Evolutionary conservation across 1,140 invertebrate genomes (phyloP).

Genomic region (Trichoplusia ni): DNA sequence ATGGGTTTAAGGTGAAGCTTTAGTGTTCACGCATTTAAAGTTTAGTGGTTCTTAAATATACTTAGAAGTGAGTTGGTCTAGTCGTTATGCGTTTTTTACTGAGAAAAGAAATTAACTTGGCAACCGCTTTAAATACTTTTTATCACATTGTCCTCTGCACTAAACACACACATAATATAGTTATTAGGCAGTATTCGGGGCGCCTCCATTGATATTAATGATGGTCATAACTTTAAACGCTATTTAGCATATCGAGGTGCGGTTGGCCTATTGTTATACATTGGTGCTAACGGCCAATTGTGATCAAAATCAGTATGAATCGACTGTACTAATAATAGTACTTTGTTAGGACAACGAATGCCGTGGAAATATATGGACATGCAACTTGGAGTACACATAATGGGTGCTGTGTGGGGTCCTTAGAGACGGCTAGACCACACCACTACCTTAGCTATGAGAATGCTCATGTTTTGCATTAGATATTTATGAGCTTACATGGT

Average conservation of each 20-base stretch:
- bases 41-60: too few species aligned
- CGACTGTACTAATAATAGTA: conserved; percentile 10
- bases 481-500: background rate
- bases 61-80: too few species aligned
- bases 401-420: background rate
- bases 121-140: too few species aligned
- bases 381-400: background rate
- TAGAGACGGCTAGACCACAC: background rate
- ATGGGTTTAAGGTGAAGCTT: background rate
- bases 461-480: background rate
- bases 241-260: conserved; percentile 10
- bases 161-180: background rate
- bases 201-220: conserved; percentile 4
- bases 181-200: background rate
- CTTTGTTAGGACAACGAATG: background rate
- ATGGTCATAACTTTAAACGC: conserved; percentile 3
- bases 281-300: conserved; percentile 15
- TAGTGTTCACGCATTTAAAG: background rate
- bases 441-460: background rate
- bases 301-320: conserved; percentile 11
- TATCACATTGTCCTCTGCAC: too few species aligned
- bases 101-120: too few species aligned
- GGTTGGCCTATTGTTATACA: conserved; percentile 7
- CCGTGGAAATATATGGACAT: background rate
- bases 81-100: too few species aligned